A percentile compares a stretch with the other conserved stretches of the same genome.
phyloP scores from a whole-genome alignment of 1,140 invertebrate species.

The Tetramorium alpestre region DNA sequence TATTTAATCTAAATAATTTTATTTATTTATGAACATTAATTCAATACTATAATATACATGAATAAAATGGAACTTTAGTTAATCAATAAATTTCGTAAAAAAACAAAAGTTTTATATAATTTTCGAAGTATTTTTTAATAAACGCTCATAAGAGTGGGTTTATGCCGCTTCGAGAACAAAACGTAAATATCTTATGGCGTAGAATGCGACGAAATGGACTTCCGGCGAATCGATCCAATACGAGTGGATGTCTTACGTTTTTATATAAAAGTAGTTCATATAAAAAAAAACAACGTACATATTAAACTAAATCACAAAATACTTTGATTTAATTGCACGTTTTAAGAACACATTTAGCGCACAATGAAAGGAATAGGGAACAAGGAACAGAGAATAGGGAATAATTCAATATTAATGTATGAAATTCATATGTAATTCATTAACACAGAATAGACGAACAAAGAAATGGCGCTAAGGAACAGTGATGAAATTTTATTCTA shows the following conservation, averaged over 20 bases:
- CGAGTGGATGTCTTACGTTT: conserved; percentile 79
- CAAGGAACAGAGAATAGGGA: too few relatives aligned
- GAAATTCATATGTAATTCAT: too few relatives aligned
- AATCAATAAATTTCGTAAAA: not conserved
- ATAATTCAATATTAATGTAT: too few relatives aligned
- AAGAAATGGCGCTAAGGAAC: too few relatives aligned
- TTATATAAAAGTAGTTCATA: too few relatives aligned
- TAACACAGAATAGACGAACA: too few relatives aligned
- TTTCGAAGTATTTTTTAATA: not conserved
- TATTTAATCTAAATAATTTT: not conserved
- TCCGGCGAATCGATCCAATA: conserved; percentile 68
- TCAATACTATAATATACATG: not conserved
- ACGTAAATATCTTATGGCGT: not conserved
- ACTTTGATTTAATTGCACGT: too few relatives aligned
- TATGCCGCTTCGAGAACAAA: not conserved
- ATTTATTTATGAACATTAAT: not conserved
- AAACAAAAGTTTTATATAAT: not conserved
- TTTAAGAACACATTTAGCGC: too few relatives aligned
- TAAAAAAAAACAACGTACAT: too few relatives aligned
- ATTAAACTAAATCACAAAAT: too few relatives aligned
- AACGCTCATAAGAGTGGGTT: not conserved
- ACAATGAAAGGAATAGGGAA: too few relatives aligned
- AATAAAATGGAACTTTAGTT: not conserved
- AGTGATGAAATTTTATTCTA: too few relatives aligned
- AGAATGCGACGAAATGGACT: conserved; percentile 67